Percentiles rank a stretch among this genome's conserved stretches.
These are phyloP conservation scores for Coelopa pilipes DNA, from an alignment of 2,888 invertebrate species.

Conservation along the genomic window DNA sequence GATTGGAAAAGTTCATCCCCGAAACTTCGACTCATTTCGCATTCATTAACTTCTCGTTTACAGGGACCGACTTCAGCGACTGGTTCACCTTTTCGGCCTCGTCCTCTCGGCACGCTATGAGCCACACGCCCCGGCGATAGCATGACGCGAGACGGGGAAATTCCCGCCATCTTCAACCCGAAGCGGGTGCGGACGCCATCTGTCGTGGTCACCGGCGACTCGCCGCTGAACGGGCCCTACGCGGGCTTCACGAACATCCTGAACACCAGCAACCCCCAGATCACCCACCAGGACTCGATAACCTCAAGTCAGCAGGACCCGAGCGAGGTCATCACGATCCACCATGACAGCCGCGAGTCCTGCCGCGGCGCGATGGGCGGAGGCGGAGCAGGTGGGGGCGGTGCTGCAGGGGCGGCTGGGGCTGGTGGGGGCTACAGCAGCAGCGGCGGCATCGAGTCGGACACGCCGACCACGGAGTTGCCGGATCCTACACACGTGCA, in stretches of 20 bases:
- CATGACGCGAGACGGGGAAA: conserved; percentile 80
- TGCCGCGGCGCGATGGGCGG: conserved; percentile 40
- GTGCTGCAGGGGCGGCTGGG: conserved; percentile 50
- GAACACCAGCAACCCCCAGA: conserved; percentile 67
- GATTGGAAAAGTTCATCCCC: too few relatives aligned
- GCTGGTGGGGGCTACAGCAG: conserved; percentile 46
- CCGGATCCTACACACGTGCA: conserved; percentile 54
- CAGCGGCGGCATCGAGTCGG: conserved; percentile 55
- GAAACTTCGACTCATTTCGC: too few relatives aligned
- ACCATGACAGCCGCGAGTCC: conserved; percentile 54
- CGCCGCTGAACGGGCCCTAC: conserved; percentile 69
- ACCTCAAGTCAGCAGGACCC: conserved; percentile 74
- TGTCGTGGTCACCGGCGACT: conserved; percentile 77
- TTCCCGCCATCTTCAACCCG: conserved; percentile 85
- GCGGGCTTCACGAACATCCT: conserved; percentile 68
- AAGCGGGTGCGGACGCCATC: conserved; percentile 76
- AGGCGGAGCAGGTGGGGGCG: conserved; percentile 43
- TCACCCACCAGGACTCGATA: conserved; percentile 70
- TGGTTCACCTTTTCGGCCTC: too few relatives aligned
- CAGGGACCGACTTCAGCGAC: too few relatives aligned
- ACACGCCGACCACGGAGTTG: conserved; percentile 53
- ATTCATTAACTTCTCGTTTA: too few relatives aligned
- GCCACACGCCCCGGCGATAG: conserved; percentile 48
- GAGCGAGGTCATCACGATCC: conserved; percentile 64
- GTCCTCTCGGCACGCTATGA: conserved; percentile 38